phyloP scores from a whole-genome alignment of 1,140 invertebrate genomes.

The Euwallacea similis region DNA sequence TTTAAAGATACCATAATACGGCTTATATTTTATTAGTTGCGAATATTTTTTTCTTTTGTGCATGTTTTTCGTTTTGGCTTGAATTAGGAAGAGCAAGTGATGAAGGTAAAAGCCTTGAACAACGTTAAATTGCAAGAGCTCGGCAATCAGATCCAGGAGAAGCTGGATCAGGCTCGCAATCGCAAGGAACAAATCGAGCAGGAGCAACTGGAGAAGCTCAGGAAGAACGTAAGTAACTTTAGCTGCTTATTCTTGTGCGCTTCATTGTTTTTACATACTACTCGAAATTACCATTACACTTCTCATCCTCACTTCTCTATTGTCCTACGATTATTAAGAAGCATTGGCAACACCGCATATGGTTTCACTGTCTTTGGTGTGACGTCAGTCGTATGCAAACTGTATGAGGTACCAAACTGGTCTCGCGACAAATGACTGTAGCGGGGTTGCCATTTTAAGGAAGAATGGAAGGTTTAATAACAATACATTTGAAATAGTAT shows the following conservation, averaged over 20 bases:
- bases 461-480: neutral
- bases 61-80: constrained; percentile 42
- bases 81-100: constrained; percentile 70
- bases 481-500: neutral
- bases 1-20: neutral
- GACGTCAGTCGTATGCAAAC: too few relatives aligned
- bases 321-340: neutral
- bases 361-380: too few relatives aligned
- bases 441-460: too few relatives aligned
- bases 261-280: neutral
- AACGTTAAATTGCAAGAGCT: constrained; percentile 67
- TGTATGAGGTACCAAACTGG: too few relatives aligned
- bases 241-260: neutral
- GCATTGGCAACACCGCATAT: neutral
- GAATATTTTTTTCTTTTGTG: constrained; percentile 37
- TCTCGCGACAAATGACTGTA: too few relatives aligned
- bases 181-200: constrained; percentile 70
- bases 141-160: constrained; percentile 70
- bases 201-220: constrained; percentile 73
- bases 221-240: constrained; percentile 69
- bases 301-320: neutral
- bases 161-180: constrained; percentile 70
- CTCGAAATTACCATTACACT: too few relatives aligned
- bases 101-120: constrained; percentile 66
- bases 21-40: constrained; percentile 10